A percentile compares a stretch with the other conserved stretches of the same genome.
phyloP scores from a whole-genome alignment of 1,140 invertebrate genomes.

The Panagrolaimus sp. region DNA sequence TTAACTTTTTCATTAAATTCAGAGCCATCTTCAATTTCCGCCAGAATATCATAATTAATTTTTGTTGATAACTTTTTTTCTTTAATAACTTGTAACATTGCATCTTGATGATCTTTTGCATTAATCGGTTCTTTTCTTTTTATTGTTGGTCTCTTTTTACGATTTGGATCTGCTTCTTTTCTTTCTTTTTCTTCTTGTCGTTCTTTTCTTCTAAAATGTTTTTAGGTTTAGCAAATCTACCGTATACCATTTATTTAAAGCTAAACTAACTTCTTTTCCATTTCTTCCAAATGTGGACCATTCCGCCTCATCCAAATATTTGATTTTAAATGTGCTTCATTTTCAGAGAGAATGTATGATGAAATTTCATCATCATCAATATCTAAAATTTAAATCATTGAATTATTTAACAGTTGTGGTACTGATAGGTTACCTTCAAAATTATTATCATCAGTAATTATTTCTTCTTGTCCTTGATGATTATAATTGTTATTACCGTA shows the following conservation, averaged over 20 bases:
- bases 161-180: constrained; percentile 25
- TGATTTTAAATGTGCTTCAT: constrained; percentile 45
- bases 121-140: constrained; percentile 33
- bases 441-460: constrained; percentile 27
- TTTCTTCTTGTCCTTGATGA: constrained; percentile 4
- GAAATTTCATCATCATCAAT: constrained; percentile 56
- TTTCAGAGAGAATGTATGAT: constrained; percentile 47
- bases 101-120: constrained; percentile 46
- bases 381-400: constrained; percentile 24
- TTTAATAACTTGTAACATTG: constrained; percentile 56
- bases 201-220: constrained; percentile 29
- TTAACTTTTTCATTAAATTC: neutral
- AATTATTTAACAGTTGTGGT: too few species aligned
- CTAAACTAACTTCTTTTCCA: constrained; percentile 40
- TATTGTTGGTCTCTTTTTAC: constrained; percentile 26
- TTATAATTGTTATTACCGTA: neutral
- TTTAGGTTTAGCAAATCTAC: too few species aligned
- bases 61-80: constrained; percentile 84
- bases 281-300: constrained; percentile 40
- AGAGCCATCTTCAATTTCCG: constrained; percentile 57
- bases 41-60: constrained; percentile 94
- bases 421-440: constrained; percentile 44
- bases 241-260: too few species aligned
- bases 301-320: constrained; percentile 53
- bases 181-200: constrained; percentile 41